phyloP scores from a whole-genome alignment of 2,797 vertebrate genomes.

The Danio aesculapii region DNA sequence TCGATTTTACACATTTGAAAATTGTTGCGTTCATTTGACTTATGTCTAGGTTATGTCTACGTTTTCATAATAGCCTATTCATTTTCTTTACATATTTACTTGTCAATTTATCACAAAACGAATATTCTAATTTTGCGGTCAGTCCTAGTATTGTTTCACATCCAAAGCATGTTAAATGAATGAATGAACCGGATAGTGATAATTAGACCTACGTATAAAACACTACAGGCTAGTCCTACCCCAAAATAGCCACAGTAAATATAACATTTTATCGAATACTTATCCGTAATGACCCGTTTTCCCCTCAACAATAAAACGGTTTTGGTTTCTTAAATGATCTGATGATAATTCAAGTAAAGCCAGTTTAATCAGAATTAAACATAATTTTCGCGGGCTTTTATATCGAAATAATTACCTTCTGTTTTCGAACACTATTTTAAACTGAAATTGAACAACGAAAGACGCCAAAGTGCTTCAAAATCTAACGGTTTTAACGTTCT shows the following conservation, averaged over 20 bases:
- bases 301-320: too few relatives aligned
- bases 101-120: neutral
- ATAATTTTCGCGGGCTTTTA: neutral
- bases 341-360: too few relatives aligned
- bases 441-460: neutral
- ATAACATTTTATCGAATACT: neutral
- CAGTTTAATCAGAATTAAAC: neutral
- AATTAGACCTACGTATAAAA: neutral
- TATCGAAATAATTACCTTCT: neutral
- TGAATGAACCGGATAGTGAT: neutral
- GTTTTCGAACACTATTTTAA: neutral
- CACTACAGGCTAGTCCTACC: neutral
- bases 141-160: neutral
- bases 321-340: too few relatives aligned
- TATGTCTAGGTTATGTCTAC: too few relatives aligned
- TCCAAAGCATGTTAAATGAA: neutral
- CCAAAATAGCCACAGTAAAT: neutral
- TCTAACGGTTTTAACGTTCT: neutral
- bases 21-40: too few relatives aligned
- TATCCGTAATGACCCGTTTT: too few relatives aligned
- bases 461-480: neutral
- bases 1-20: conserved; percentile 9
- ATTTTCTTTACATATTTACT: neutral
- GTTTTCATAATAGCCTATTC: neutral
- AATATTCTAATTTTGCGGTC: neutral